Evolutionary conservation across 2,888 invertebrate species (phyloP).

Genomic region (Conistra vaccinii): DNA sequence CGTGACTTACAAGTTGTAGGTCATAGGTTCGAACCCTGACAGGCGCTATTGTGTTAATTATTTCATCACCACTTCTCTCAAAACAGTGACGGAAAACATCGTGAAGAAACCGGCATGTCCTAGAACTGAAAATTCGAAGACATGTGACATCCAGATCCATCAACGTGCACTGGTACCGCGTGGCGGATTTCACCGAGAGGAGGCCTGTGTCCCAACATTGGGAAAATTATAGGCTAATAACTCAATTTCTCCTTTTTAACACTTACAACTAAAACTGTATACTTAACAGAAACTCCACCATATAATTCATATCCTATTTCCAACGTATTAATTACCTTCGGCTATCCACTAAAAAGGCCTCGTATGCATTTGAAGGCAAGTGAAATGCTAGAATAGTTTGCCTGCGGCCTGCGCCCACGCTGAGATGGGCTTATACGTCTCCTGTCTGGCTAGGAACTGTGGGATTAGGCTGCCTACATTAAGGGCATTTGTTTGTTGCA

Average conservation of each 20-base stretch:
- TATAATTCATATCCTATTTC: slow-evolving; percentile 46
- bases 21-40: too few species aligned
- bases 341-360: slow-evolving; percentile 74
- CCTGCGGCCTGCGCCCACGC: slow-evolving; percentile 84
- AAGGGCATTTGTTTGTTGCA: slow-evolving; percentile 16
- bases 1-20: too few species aligned
- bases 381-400: slow-evolving; percentile 70
- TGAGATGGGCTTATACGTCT: slow-evolving; percentile 85
- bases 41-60: too few species aligned
- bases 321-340: slow-evolving; percentile 74
- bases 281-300: slow-evolving; percentile 9
- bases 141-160: too few species aligned
- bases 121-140: too few species aligned
- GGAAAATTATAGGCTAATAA: too few species aligned
- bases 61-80: too few species aligned
- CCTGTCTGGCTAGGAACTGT: slow-evolving; percentile 76
- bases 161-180: too few species aligned
- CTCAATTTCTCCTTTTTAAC: not conserved
- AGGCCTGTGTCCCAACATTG: too few species aligned
- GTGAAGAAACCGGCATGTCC: too few species aligned
- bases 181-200: too few species aligned
- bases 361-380: slow-evolving; percentile 69
- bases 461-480: slow-evolving; percentile 65
- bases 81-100: too few species aligned
- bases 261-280: slow-evolving; percentile 8